A percentile compares a stretch with the other conserved stretches of the same genome.
phyloP scores from a whole-genome alignment of 2,888 invertebrate species.

The Invenusta paracnida region DNA sequence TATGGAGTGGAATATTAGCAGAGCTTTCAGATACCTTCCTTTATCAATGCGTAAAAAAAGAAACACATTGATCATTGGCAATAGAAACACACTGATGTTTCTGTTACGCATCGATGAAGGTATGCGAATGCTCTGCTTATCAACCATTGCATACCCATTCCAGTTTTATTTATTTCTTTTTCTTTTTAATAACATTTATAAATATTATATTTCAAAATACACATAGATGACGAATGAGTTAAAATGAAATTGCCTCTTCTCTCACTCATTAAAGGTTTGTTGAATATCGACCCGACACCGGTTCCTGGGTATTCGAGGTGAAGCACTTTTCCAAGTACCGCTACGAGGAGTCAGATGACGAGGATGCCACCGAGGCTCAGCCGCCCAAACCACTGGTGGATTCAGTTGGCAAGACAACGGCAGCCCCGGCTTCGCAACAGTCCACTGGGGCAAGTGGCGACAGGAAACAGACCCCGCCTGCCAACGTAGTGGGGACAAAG shows the following conservation, averaged over 20 bases:
- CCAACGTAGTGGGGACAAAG: too few relatives aligned
- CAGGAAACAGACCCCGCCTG: background rate
- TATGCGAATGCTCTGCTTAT: too few relatives aligned
- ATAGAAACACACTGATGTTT: too few relatives aligned
- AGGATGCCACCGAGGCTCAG: slow-evolving; percentile 59
- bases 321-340: slow-evolving; percentile 92
- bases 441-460: background rate
- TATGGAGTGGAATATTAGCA: too few relatives aligned
- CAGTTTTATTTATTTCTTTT: background rate
- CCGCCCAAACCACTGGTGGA: background rate
- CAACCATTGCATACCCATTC: too few relatives aligned
- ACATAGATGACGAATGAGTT: background rate
- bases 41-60: too few relatives aligned
- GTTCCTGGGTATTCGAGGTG: slow-evolving; percentile 92
- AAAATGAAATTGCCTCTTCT: background rate
- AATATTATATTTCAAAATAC: background rate
- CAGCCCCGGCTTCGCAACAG: too few relatives aligned
- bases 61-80: too few relatives aligned
- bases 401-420: background rate
- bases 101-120: too few relatives aligned
- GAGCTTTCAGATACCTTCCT: too few relatives aligned
- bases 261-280: slow-evolving; percentile 65
- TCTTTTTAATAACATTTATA: background rate
- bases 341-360: slow-evolving; percentile 79
- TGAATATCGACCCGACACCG: slow-evolving; percentile 88